These are phyloP conservation scores for Yponomeuta sedellus DNA, from an alignment of 2,888 invertebrate species.

Conservation along the genomic window DNA sequence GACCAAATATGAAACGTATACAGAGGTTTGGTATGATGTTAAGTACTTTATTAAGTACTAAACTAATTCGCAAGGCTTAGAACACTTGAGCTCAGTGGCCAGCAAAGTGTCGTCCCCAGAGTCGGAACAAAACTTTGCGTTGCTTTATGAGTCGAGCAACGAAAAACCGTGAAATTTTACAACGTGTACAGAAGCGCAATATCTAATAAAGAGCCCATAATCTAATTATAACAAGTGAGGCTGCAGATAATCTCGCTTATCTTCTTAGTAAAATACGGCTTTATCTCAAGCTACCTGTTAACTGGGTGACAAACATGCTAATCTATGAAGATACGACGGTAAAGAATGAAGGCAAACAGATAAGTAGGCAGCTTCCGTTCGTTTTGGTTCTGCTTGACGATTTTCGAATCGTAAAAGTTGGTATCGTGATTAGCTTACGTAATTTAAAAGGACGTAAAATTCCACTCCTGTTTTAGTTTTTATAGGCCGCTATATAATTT, in stretches of 20 bases:
- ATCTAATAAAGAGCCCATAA: not conserved
- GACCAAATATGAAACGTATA: no score
- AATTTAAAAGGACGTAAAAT: not conserved
- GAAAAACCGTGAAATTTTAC: not conserved
- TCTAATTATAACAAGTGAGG: slow-evolving; percentile 22
- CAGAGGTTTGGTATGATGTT: no score
- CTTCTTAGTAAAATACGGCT: slow-evolving; percentile 51
- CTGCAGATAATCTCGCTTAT: slow-evolving; percentile 42
- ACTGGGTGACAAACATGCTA: slow-evolving; percentile 63
- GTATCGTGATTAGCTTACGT: not conserved
- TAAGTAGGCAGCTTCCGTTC: slow-evolving; percentile 63
- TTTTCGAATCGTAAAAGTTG: not conserved
- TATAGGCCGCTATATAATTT: not conserved
- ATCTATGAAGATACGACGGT: slow-evolving; percentile 59
- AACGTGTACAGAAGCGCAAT: not conserved
- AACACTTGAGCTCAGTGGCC: not conserved
- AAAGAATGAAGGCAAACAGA: slow-evolving; percentile 56
- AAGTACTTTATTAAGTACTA: not conserved
- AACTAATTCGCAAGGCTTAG: not conserved
- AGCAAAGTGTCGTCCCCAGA: not conserved
- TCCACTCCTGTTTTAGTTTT: not conserved
- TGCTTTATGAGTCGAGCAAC: no score
- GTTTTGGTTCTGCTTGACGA: slow-evolving; percentile 41
- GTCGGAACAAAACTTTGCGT: no score
- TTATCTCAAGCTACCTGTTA: slow-evolving; percentile 55